Percentiles rank a stretch among this genome's conserved stretches.
Evolutionary conservation across 2,113 vertebrate genomes (phyloP).

Genomic region (Syngnathus typhle): DNA sequence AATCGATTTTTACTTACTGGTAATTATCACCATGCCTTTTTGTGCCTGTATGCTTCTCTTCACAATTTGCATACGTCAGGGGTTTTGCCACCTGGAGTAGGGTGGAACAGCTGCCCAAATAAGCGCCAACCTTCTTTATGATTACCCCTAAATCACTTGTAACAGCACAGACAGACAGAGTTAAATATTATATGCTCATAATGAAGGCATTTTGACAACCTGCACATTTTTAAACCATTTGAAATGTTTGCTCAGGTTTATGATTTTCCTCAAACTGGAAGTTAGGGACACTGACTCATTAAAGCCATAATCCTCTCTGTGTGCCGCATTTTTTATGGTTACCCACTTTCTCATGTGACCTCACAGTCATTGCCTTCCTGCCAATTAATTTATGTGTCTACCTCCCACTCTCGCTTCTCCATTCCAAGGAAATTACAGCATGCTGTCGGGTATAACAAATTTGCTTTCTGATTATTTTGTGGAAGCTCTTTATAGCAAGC

Average conservation of each 20-base stretch:
- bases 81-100: conserved; percentile 16
- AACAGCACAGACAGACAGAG: conserved; percentile 37
- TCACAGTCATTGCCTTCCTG: conserved; percentile 13
- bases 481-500: conserved; percentile 8
- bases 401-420: conserved; percentile 8
- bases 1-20: too few species aligned
- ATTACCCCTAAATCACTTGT: conserved; percentile 45
- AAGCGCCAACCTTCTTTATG: conserved; percentile 41
- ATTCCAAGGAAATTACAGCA: conserved; percentile 18
- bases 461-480: conserved; percentile 33
- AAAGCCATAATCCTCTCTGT: conserved; percentile 44
- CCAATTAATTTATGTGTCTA: conserved; percentile 4
- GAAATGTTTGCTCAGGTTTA: conserved; percentile 54
- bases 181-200: conserved; percentile 58
- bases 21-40: too few species aligned
- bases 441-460: conserved; percentile 27
- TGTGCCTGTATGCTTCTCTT: neutral
- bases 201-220: conserved; percentile 39
- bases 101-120: conserved; percentile 12
- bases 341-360: conserved; percentile 30
- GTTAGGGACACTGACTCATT: conserved; percentile 38
- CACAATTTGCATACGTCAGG: conserved; percentile 22
- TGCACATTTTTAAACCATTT: conserved; percentile 32
- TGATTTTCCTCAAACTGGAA: conserved; percentile 61
- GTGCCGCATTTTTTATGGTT: conserved; percentile 49